phyloP scores from a whole-genome alignment of 92 coral and sea anemone species.

The Parazoanthus darwini region DNA sequence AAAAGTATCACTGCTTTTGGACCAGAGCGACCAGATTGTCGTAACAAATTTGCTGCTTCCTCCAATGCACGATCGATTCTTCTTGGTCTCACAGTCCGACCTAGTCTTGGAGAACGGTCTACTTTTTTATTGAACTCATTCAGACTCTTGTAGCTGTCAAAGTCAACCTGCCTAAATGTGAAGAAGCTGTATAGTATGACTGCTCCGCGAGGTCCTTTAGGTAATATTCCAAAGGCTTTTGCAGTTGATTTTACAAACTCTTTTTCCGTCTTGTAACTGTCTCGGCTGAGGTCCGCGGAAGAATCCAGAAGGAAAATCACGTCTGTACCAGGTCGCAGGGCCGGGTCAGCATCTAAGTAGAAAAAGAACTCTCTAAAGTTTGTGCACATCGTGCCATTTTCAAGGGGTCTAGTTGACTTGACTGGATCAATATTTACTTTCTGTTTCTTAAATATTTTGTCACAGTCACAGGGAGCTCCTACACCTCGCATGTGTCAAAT shows the following conservation, averaged over 20 bases:
- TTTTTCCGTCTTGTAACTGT: slow-evolving; percentile 65
- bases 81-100: slow-evolving; percentile 36
- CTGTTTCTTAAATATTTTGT: too few species aligned
- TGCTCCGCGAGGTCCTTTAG: slow-evolving; percentile 83
- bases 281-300: slow-evolving; percentile 68
- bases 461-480: too few species aligned
- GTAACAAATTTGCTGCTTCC: slow-evolving; percentile 39
- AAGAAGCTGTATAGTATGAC: slow-evolving; percentile 73
- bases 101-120: slow-evolving; percentile 51
- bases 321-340: slow-evolving; percentile 34
- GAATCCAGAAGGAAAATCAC: slow-evolving; percentile 69
- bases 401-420: too few species aligned
- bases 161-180: slow-evolving; percentile 45
- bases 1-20: slow-evolving; percentile 56
- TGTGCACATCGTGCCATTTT: too few species aligned
- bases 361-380: not conserved
- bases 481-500: too few species aligned
- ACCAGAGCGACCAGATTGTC: slow-evolving; percentile 26
- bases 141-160: slow-evolving; percentile 47
- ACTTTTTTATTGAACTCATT: slow-evolving; percentile 45
- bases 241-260: slow-evolving; percentile 78
- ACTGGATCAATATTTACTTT: too few species aligned
- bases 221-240: slow-evolving; percentile 65
- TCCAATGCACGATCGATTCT: slow-evolving; percentile 64
- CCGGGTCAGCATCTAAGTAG: slow-evolving; percentile 6